Base-by-base conservation (phyloP, 2,113 vertebrate species). In the Pampusana beccarii region DNA sequence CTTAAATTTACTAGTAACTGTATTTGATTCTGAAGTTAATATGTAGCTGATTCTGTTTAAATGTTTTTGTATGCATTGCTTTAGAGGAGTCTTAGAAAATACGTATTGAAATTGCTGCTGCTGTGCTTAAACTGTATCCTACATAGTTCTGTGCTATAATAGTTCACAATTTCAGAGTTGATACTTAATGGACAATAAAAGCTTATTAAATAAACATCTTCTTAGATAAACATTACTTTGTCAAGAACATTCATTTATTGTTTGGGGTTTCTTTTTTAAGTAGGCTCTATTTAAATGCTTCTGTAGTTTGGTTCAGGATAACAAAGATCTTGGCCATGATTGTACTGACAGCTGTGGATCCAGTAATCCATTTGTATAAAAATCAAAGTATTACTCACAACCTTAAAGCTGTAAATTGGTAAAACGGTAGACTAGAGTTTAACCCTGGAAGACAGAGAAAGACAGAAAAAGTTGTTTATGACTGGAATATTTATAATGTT, bases 301-400 rank as follows among this genome's bases (percentile, higher is more conserved):
- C 65, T 87, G 24, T 73, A 88, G 54, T 57, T 95, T 82, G 60
- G 8, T 80, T 83, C 31, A n/a, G n/a, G 23, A 26, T 83, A 23
- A 46, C 40, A 70, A 74, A 80, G 24, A 61, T 75, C 74, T 95
- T 87, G 53, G 56, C 34, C 46, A 8, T 94, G 83, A 92, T 94
- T 86, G 42, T 62, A 60, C 73, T 87, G 90, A 81, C 88, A 86
- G 50, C 66, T 95, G 79, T 96, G 80, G 29, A 82, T 96, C 77
- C 42, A 85, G 75, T 88, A 85, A 94, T 94, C 83, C 24, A 67
- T 70, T 92, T 94, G 15, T 96, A 67, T 93, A 91, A 95, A 92
- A 90, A 77, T 93, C 57, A 80, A 90, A 89, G 31, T 69, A 44
- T 70, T 75, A 64, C 83, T 83, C 61, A 81, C 34, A 87, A 10